Evolutionary conservation across 2,888 invertebrate species (phyloP), one percentile per base, ranked within the genome.

Genomic region (Psylliodes chrysocephalus): DNA sequence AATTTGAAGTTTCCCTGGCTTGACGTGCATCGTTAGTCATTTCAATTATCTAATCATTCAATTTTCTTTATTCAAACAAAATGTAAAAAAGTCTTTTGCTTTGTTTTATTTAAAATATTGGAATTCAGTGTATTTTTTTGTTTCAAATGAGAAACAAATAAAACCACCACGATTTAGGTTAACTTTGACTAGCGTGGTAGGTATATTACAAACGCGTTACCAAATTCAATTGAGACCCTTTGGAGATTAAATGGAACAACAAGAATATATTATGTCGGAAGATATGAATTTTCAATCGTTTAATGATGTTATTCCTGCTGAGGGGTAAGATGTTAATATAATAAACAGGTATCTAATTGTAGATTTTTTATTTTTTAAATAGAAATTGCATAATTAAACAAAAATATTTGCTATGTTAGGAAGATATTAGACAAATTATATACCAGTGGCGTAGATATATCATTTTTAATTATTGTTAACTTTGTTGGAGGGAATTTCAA

Each of bases 221-320:
- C 28, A 14, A 49, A 28, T 49, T 49, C 15, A 47, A 19, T 6
- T 46, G 14, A 28, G 14, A 8, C 4, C n/a, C 7, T 25, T 14
- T 6, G 30, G 30, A 33, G 17, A 5, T 14, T 30, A 17, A 47
- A 47, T 40, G 52, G 64, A 64, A 61, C 57, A 67, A 19, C 67
- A 61, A 60, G 62, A 67, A 51, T 64, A 63, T 60, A 53, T 66
- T 38, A 55, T 63, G 30, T 52, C 68, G 6, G 67, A 64, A 35
- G 64, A 69, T 14, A 67, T 70, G 47, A 66, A 49, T 56, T 52
- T 63, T 22, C 62, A 63, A 54, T 35, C 66, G 14, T 68, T 71
- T 8, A 60, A 63, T 57, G 66, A 62, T 40, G 67, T 66, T 19
- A 64, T 52, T 22, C 46, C 60, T 18, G 30, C 67, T 1, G 66